Base-by-base conservation (phyloP, 2,797 vertebrate genomes). In the Tragopan temminckii region DNA sequence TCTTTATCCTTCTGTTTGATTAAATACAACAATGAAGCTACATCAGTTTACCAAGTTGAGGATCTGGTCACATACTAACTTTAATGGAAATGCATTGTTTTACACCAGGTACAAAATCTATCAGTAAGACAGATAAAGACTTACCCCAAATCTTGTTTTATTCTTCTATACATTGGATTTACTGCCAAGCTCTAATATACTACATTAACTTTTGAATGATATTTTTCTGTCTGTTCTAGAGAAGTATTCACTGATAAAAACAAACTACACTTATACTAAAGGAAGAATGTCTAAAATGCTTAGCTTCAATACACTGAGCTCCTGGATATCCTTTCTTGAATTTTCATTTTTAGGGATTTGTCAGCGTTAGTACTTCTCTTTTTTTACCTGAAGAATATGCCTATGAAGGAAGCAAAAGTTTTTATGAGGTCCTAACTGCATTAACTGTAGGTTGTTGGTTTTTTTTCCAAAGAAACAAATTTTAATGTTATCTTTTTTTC, bases 401-500 rank as follows among this genome's bases (percentile, higher is more conserved):
- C 8, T 31, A 91, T 86, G 70, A 79, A 93, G 81, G 70, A 88
- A 67, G 63, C 33, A 78, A 23, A 69, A 79, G 48, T 58, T 38
- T 86, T 79, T 63, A n/a, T 91, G 74, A 55, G 29, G 43, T 77
- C 21, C 55, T 88, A 46, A 5, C 36, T 70, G 61, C 40, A 79
- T 66, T 42, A 90, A 45, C 24, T 71, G 17, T 43, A n/a, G 7
- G 20, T n/a, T n/a, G 20, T 64, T 86, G n/a, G n/a, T 87, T 89
- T 70, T 11, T 92, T 17, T 84, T 72, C 48, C 11, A 72, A 46
- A 46, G 18, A 81, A 78, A 6, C 6, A 74, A 9, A 62, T 76
- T 53, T 5, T 84, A 88, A 77, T 38, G 36, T 67, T 89, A 11
- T 84, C 46, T 79, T 85, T 85, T 75, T 78, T 96, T 42, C 46